Evolutionary conservation across 2,888 invertebrate genomes (phyloP), one percentile per base, ranked within the genome.

Genomic region (Pristionchus mayeri): DNA sequence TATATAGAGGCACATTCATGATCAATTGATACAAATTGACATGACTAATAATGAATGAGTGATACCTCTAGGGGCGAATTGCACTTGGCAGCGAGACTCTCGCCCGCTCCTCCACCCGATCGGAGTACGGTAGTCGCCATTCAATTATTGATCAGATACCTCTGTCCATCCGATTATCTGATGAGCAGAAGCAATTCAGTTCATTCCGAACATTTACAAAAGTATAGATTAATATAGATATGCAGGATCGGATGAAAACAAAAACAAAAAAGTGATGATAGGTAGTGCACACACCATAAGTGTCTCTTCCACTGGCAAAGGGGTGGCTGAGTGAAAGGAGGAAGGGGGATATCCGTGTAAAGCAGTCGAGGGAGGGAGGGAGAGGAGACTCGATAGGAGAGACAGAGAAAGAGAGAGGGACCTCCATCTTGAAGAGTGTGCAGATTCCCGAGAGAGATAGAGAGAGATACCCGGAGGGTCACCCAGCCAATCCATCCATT

Each of bases 71-170:
- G 18, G 7, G 67, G 67, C 18, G 67, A 67, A 37, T 67, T 67
- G 67, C 67, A 67, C 37, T 67, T 34, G 21, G 34, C 34, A 6
- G 67, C 67, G 37, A 67, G 67, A 37, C 67, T 67, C 37, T 67
- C 67, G 9, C 67, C 67, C 37, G 67, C 67, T 16, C 67, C 67
- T 67, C 67, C 67, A 67, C 67, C 67, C 67, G 67, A 67, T 67
- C 67, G 67, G 67, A 67, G 67, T 67, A 67, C 67, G 67, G 67
- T 67, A 67, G 67, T 67, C 57, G 57, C 57, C 67, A 67, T 67
- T 3, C 63, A 21, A 67, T 67, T 67, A 67, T 37, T 24, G 67
- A 67, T 67, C 9, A 67, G 18, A 18, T 24, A 67, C 18, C 37
- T 1, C 21, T 37, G 27, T 21, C 21, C 67, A 67, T 67, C 37